These are phyloP conservation scores for Corythornis cristatus DNA, from an alignment of 2,113 vertebrate genomes.

Conservation along the genomic window DNA sequence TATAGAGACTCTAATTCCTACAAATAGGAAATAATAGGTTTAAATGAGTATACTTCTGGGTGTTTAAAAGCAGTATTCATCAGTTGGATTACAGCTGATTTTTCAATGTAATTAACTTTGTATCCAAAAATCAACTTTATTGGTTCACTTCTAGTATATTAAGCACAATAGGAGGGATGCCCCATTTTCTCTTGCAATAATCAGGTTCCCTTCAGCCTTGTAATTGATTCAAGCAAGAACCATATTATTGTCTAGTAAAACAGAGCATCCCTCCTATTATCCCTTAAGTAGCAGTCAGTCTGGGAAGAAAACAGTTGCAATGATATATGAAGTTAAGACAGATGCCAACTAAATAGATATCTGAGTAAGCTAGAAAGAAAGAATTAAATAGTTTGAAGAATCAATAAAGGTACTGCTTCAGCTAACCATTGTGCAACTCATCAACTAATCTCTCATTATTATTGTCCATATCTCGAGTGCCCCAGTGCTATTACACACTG, in stretches of 20 bases:
- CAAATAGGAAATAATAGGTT: constrained; percentile 73
- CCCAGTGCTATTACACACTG: background rate
- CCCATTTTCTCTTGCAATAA: constrained; percentile 73
- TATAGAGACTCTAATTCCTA: constrained; percentile 63
- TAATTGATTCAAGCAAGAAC: constrained; percentile 71
- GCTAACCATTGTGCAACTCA: constrained; percentile 24
- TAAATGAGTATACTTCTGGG: constrained; percentile 73
- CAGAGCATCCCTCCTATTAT: constrained; percentile 70
- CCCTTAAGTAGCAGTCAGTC: constrained; percentile 73
- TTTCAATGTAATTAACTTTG: constrained; percentile 80
- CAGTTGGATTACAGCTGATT: constrained; percentile 68
- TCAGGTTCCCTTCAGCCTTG: constrained; percentile 70
- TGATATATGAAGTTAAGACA: constrained; percentile 80
- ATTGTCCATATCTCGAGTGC: constrained; percentile 8
- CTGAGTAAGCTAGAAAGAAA: constrained; percentile 74
- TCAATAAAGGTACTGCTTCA: constrained; percentile 72
- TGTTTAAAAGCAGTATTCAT: constrained; percentile 74
- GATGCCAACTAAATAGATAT: constrained; percentile 76
- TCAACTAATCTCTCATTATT: constrained; percentile 38
- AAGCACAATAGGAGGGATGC: constrained; percentile 69
- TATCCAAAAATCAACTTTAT: constrained; percentile 77
- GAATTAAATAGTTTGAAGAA: constrained; percentile 73
- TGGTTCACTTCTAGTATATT: constrained; percentile 73
- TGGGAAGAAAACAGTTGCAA: constrained; percentile 74
- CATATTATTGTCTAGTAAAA: constrained; percentile 75